These are phyloP conservation scores for Glaucidium brasilianum DNA, from an alignment of 2,113 vertebrate species.

Conservation along the genomic window DNA sequence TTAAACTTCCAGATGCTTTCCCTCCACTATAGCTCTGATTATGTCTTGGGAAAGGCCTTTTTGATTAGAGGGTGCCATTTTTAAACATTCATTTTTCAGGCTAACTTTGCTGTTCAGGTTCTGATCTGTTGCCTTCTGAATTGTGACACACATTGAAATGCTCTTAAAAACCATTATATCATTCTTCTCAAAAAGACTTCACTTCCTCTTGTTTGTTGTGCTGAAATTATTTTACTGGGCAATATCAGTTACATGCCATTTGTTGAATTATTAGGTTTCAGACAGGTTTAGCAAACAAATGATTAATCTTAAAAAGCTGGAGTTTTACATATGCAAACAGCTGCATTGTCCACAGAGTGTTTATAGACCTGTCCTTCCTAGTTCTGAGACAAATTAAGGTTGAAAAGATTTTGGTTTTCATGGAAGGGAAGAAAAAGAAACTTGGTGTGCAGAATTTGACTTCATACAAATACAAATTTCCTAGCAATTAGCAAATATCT, in stretches of 20 bases:
- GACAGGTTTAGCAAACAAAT: neutral
- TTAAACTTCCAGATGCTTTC: constrained; percentile 26
- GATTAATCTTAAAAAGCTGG: neutral
- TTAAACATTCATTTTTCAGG: neutral
- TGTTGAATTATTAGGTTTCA: neutral
- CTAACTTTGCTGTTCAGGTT: neutral
- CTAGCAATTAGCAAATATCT: neutral
- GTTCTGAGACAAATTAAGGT: neutral
- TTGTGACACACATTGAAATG: neutral
- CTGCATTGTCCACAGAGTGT: neutral
- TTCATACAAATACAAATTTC: neutral
- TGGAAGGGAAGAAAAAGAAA: neutral
- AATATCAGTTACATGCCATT: neutral
- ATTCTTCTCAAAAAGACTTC: neutral
- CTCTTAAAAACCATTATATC: neutral
- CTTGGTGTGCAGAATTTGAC: neutral
- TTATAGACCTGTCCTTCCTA: neutral
- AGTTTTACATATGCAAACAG: neutral
- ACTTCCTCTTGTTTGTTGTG: neutral
- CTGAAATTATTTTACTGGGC: neutral
- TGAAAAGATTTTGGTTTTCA: neutral
- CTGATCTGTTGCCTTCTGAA: neutral
- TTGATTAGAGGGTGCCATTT: neutral
- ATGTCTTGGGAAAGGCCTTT: neutral
- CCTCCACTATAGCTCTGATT: neutral